Conservation (phyloP, 2,888 invertebrate genomes). For the Teinopalpus imperialis region DNA sequence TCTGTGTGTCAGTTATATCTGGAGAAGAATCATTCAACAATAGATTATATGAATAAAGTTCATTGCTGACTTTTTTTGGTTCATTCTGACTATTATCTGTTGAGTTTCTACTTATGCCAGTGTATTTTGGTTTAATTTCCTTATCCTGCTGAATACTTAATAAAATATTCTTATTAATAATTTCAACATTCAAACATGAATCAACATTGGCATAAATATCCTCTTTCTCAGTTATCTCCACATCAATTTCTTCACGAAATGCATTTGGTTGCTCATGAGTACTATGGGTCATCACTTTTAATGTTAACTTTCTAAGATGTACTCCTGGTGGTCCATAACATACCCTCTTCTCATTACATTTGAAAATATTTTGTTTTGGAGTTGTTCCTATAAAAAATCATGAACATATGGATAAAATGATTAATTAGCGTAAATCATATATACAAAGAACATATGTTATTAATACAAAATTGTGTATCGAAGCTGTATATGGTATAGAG, state of each 20-base stretch:
- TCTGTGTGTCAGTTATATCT: slow-evolving; percentile 9
- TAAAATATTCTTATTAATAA: slow-evolving; percentile 29
- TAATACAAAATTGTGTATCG: too few species aligned
- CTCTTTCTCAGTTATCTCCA: not conserved
- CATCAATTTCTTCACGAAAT: not conserved
- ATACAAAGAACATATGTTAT: too few species aligned
- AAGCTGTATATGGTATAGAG: too few species aligned
- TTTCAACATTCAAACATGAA: slow-evolving; percentile 38
- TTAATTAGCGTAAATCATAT: too few species aligned
- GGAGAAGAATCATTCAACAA: slow-evolving; percentile 9
- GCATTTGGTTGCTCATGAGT: not conserved
- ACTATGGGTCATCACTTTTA: slow-evolving; percentile 8
- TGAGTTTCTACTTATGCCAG: not conserved
- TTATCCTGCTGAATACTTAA: not conserved
- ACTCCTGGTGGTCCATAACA: slow-evolving; percentile 47
- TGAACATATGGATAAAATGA: too few species aligned
- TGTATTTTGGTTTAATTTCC: not conserved
- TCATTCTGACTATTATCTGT: not conserved
- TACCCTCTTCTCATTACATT: slow-evolving; percentile 28
- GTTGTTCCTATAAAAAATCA: slow-evolving; percentile 8
- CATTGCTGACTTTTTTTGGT: not conserved
- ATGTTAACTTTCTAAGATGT: slow-evolving; percentile 5
- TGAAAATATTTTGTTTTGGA: not conserved
- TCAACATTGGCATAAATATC: slow-evolving; percentile 38
- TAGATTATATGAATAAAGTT: not conserved